These are phyloP conservation scores for Ophioninae sp. DNA, from an alignment of 2,888 invertebrate species.

Conservation along the genomic window DNA sequence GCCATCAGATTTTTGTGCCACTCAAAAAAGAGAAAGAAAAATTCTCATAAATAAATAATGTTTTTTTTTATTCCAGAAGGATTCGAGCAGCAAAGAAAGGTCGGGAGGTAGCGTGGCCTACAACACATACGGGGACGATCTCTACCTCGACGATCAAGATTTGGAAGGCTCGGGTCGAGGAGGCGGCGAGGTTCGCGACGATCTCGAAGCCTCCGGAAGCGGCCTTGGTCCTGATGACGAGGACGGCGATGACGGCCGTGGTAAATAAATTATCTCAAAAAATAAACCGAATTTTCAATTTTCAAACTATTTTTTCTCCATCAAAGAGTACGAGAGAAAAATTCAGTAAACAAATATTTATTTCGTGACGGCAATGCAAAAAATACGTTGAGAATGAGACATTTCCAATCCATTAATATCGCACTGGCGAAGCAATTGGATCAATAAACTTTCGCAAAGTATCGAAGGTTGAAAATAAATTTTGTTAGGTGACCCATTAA, in stretches of 20 bases:
- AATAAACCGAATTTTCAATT: too few relatives aligned
- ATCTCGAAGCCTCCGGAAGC: conserved; percentile 92
- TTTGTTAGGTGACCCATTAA: not conserved
- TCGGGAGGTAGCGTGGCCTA: conserved; percentile 79
- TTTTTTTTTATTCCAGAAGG: conserved; percentile 70
- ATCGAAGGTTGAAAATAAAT: not conserved
- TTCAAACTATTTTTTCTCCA: not conserved
- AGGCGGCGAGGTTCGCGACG: conserved; percentile 87
- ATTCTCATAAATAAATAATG: not conserved
- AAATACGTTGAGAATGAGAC: too few relatives aligned
- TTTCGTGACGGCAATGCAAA: not conserved
- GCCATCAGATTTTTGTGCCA: not conserved
- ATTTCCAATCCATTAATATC: too few relatives aligned
- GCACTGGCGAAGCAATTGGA: too few relatives aligned
- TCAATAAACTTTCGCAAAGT: not conserved
- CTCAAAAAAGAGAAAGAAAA: not conserved
- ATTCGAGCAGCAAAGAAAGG: conserved; percentile 73
- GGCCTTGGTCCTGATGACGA: conserved; percentile 93
- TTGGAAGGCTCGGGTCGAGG: conserved; percentile 87
- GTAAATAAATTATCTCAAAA: conserved; percentile 63
- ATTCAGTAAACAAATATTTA: not conserved
- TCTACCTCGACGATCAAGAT: conserved; percentile 89
- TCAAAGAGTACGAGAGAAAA: not conserved
- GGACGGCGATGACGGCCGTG: conserved; percentile 82
- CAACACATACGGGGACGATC: conserved; percentile 83